Conservation (phyloP, 2,797 vertebrate genomes). For the Falco rusticolus region DNA sequence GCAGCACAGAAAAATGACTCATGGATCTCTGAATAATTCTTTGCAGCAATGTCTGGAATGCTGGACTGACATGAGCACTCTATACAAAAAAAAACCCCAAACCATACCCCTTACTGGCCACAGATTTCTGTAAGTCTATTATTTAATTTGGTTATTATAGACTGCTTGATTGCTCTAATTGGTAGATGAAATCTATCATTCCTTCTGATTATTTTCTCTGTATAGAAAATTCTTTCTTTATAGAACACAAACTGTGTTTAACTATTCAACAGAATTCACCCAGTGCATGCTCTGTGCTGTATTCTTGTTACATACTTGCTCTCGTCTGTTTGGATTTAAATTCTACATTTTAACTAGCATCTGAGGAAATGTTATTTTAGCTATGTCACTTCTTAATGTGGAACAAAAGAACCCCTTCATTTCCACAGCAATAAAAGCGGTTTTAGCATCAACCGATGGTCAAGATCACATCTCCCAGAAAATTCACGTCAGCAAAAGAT, state of each 20-base stretch:
- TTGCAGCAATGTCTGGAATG: not conserved
- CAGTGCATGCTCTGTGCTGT: not conserved
- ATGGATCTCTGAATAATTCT: not conserved
- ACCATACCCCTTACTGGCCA: not conserved
- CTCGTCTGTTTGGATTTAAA: not conserved
- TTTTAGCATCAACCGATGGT: not conserved
- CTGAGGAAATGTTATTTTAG: not conserved
- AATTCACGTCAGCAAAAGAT: not conserved
- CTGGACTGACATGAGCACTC: not conserved
- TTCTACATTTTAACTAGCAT: not conserved
- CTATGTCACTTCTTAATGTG: not conserved
- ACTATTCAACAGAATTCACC: not conserved
- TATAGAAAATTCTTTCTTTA: not conserved
- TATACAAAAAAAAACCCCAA: not conserved
- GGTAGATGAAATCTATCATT: not conserved
- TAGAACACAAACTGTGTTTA: not conserved
- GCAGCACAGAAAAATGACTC: not conserved
- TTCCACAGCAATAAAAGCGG: not conserved
- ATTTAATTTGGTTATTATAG: constrained; percentile 25
- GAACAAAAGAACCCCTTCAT: not conserved
- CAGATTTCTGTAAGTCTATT: constrained; percentile 15
- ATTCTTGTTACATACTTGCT: not conserved
- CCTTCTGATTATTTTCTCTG: not conserved
- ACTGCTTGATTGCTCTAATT: not conserved
- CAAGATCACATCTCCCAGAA: not conserved